Conservation (phyloP, 2,113 vertebrate genomes). For the Theristicus caerulescens region DNA sequence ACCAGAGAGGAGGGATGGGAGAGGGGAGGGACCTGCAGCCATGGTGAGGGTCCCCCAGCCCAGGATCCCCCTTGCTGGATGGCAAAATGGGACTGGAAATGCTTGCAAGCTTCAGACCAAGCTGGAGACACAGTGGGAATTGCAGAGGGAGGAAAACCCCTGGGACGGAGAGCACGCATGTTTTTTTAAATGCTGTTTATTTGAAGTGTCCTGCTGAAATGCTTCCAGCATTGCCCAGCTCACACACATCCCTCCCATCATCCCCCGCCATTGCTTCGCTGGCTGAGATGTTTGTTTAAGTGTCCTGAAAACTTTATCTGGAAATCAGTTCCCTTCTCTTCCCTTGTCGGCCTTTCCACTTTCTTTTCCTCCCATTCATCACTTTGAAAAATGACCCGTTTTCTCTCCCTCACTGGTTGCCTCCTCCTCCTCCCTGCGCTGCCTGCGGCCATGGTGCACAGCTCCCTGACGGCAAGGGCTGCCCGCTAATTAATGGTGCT, state of each 20-base stretch:
- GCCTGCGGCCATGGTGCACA: background rate
- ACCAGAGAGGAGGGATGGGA: background rate
- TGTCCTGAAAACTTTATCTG: constrained; percentile 59
- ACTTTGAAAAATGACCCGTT: constrained; percentile 51
- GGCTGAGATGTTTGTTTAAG: constrained; percentile 57
- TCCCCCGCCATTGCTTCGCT: background rate
- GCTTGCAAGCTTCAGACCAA: background rate
- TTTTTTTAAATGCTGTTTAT: background rate
- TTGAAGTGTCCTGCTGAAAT: constrained; percentile 25
- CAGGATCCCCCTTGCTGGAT: background rate
- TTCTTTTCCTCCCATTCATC: constrained; percentile 69
- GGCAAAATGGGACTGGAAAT: background rate
- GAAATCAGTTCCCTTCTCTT: constrained; percentile 50
- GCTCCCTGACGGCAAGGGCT: background rate
- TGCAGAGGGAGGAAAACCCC: background rate
- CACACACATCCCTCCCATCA: background rate
- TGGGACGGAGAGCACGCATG: background rate
- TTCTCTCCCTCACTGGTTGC: background rate
- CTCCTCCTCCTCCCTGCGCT: background rate
- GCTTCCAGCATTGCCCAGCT: background rate
- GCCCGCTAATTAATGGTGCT: constrained; percentile 28
- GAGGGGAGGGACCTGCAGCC: background rate
- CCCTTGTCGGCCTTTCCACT: constrained; percentile 53
- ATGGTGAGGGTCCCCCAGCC: background rate
- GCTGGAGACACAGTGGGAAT: background rate